Evolutionary conservation across 1,140 invertebrate genomes (phyloP), one percentile per base, ranked within the genome.

Genomic region (Pollicipes pollicipes): DNA sequence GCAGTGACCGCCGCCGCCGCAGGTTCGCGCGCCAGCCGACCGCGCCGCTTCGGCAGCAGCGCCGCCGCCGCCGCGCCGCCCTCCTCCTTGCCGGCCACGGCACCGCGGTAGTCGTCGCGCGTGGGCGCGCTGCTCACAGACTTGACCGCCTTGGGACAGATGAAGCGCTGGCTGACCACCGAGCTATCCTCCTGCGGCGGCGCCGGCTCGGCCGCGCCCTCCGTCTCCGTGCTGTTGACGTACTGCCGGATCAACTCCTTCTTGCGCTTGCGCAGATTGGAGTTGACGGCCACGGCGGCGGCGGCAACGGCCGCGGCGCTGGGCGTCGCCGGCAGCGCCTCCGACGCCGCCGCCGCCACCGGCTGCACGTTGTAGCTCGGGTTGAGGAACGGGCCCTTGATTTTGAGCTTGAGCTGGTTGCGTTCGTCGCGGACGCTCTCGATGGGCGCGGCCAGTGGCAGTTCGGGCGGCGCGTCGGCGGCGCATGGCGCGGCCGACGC

Each of bases 381-480:
- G 75, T 89, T 87, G 68, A 88, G 78, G 76, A 92, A 90, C 0
- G 91, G 90, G 21, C 90, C 91, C 79, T 93, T 93, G 72, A 93
- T 93, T 79, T 94, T 94, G 0, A 94, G 87, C 78, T 93, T 93
- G 0, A 93, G 78, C 76, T 91, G 90, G 80, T 91, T 92, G 27
- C 63, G 63, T 21, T 64, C 24, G 63, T 64, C 63, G 63, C 63
- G 24, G 27, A 64, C 21, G 24, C 24, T 27, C 26, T 24, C 63
- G 27, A 64, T 27, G 24, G 63, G 24, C 63, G 63, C 63, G 8
- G 63, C 21, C 27, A 64, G 6, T 4, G 63, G 63, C 63, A 64
- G 63, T n/a, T 27, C 24, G 21, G 63, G 63, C 24, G 63, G 63
- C 21, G 63, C 63, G 63, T 64, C 63, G 3, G 63, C 26, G 6